These are phyloP conservation scores for Siniperca chuatsi DNA, from an alignment of 2,113 vertebrate species.

Conservation along the genomic window DNA sequence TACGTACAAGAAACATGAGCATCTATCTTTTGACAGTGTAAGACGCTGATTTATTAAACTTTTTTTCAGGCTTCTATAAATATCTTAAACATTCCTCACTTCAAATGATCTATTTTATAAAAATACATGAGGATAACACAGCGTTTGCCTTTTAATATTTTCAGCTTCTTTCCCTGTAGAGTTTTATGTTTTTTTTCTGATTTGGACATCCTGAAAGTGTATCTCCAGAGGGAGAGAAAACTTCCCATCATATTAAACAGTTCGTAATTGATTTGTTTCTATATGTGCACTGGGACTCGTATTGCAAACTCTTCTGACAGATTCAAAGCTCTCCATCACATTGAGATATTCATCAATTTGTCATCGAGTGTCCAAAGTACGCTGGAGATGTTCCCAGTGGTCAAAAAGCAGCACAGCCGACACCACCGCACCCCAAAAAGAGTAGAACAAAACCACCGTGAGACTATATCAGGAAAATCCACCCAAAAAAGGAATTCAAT, in stretches of 20 bases:
- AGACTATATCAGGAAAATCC: not conserved
- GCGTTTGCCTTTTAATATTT: not conserved
- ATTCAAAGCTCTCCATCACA: conserved; percentile 25
- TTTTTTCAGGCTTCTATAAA: not conserved
- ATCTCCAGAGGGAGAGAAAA: conserved; percentile 1
- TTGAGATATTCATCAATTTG: conserved; percentile 17
- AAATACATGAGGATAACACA: not conserved
- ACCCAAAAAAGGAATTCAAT: conserved; percentile 34
- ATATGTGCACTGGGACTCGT: conserved; percentile 4
- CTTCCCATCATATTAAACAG: conserved; percentile 7
- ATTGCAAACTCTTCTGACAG: not conserved
- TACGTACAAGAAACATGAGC: no score
- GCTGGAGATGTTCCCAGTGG: conserved; percentile 16
- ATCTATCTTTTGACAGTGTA: not conserved
- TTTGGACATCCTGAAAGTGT: conserved; percentile 1
- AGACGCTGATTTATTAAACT: not conserved
- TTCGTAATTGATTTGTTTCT: conserved; percentile 27
- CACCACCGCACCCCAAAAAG: not conserved
- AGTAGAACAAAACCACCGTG: not conserved
- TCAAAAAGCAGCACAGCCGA: conserved; percentile 12
- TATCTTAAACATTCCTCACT: not conserved
- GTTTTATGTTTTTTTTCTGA: not conserved
- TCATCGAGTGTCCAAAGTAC: conserved; percentile 10
- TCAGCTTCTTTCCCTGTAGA: not conserved
- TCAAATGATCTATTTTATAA: not conserved